Percentiles rank a stretch among this genome's conserved stretches.
phyloP scores from a whole-genome alignment of 1,140 invertebrate genomes.

The Bombus vancouverensis region DNA sequence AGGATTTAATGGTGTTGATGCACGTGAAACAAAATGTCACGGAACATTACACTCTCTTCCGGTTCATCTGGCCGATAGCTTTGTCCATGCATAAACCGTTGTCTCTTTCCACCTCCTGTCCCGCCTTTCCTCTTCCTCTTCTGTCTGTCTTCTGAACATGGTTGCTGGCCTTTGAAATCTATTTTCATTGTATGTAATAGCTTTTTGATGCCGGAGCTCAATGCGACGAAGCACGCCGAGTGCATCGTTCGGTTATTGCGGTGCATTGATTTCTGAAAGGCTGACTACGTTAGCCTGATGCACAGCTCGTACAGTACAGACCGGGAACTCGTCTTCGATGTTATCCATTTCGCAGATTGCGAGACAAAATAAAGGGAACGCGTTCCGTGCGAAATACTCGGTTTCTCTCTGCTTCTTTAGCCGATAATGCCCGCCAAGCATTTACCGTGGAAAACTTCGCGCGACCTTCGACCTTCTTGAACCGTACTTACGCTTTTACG shows the following conservation, averaged over 20 bases:
- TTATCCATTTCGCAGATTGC: slow-evolving; percentile 48
- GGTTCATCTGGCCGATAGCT: slow-evolving; percentile 55
- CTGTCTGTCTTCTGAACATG: slow-evolving; percentile 12
- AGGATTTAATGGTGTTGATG: slow-evolving; percentile 59
- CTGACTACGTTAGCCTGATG: slow-evolving; percentile 29
- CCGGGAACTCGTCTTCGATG: slow-evolving; percentile 30
- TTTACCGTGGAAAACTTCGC: not conserved
- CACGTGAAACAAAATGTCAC: slow-evolving; percentile 60
- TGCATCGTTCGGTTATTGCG: slow-evolving; percentile 50
- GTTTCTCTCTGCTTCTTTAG: not conserved
- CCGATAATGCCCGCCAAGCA: not conserved
- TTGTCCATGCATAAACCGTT: slow-evolving; percentile 41
- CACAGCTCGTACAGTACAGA: not conserved
- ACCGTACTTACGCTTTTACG: not conserved
- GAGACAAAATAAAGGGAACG: slow-evolving; percentile 23
- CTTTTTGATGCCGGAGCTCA: slow-evolving; percentile 56
- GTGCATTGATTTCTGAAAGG: slow-evolving; percentile 55
- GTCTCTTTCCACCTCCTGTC: slow-evolving; percentile 23
- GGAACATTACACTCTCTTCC: slow-evolving; percentile 66
- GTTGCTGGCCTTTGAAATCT: slow-evolving; percentile 45
- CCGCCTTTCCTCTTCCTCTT: not conserved
- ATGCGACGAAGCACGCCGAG: slow-evolving; percentile 35
- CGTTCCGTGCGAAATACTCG: not conserved
- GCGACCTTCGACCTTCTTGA: not conserved
- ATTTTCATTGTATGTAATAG: slow-evolving; percentile 61